These are phyloP conservation scores for Megaceryle torquata DNA, from an alignment of 2,113 vertebrate species.

Conservation along the genomic window DNA sequence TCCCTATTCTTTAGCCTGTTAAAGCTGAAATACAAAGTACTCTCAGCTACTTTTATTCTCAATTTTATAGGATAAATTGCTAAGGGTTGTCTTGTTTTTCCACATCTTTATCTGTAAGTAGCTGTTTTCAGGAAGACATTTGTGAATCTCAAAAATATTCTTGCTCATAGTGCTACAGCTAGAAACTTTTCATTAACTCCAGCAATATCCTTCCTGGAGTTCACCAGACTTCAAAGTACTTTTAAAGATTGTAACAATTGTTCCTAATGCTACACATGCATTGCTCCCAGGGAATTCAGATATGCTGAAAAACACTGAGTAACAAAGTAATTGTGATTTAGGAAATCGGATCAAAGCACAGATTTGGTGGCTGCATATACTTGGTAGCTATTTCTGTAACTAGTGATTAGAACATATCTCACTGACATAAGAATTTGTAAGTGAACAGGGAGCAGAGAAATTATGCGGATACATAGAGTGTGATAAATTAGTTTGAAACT, in stretches of 20 bases:
- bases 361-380: neutral
- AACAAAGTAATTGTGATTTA: neutral
- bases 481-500: neutral
- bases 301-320: neutral
- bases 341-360: neutral
- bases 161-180: neutral
- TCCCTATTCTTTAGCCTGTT: neutral
- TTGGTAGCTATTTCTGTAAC: neutral
- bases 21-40: neutral
- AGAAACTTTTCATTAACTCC: neutral
- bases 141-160: neutral
- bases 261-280: neutral
- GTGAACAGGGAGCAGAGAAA: neutral
- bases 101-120: neutral
- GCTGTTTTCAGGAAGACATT: neutral
- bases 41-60: neutral
- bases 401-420: neutral
- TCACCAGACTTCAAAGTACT: neutral
- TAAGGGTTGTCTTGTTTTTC: neutral
- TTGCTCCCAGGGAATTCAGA: neutral
- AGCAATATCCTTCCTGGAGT: neutral
- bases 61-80: neutral
- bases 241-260: neutral
- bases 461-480: neutral
- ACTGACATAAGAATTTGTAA: neutral